Base-by-base conservation (phyloP, 92 coral and sea anemone species). In the Heteractis magnifica region DNA sequence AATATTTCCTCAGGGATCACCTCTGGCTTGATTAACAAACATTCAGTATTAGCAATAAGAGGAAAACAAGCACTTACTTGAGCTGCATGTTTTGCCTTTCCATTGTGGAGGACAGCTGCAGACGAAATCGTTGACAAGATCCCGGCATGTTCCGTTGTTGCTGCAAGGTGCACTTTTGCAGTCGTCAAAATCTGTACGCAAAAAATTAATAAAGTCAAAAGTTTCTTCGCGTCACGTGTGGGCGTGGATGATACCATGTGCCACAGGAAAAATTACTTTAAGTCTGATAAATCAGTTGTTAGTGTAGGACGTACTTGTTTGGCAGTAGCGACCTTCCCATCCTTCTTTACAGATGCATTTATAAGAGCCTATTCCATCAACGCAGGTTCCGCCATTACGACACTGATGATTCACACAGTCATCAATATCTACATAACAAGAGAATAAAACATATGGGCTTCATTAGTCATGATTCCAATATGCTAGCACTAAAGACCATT, bases 241-340 rank as follows among this genome's bases (percentile, higher is more conserved):
- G 44, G 48, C 49, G 73, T 68, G 73, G 73, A 9, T 23, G 23
- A 8, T 68, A 23, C 6, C 49, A 7, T 68, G 49, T 20, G 71
- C 26, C 9, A 6, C 9, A 64, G 44, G 44, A 64, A 64, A 18
- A 9, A 64, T 4, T 64, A 0, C 3, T 14, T 64, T 15, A 18
- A 3, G 8, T 64, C 10, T n/a, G 10, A 64, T 64, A 64, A 4
- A 64, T 5, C 6, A 13, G 19, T 60, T 18, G 68, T 60, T 21
- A 4, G 10, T 70, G 49, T 51, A 8, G 1, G 15, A 81, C 93
- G 19, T 88, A 96, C 99, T 80, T 72, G 79, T 85, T 52, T 90
- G 84, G 56, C 99, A 97, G 74, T 23, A 81, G 8, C 52, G 72
- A 9, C 99, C 99, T 65, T 94, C 91, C 99, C 99, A 97, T 5